These are phyloP conservation scores for Psittacula derbiana DNA, from an alignment of 2,797 vertebrate species.

Conservation along the genomic window DNA sequence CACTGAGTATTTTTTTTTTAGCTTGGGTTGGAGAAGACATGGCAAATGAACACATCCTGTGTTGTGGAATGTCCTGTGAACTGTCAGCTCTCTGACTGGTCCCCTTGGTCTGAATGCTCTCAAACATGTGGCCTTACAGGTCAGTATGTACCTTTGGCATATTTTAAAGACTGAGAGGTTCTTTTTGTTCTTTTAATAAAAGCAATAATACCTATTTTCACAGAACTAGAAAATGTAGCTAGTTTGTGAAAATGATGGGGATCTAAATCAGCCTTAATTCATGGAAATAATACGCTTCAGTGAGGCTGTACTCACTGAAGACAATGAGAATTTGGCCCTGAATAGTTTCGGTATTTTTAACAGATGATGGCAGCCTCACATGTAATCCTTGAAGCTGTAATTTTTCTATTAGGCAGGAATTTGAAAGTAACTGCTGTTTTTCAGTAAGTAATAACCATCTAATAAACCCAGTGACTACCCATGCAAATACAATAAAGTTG, in stretches of 20 bases:
- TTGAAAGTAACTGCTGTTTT: not conserved
- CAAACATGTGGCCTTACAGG: slow-evolving; percentile 92
- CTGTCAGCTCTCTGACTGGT: slow-evolving; percentile 96
- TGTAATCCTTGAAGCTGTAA: not conserved
- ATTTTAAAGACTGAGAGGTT: not conserved
- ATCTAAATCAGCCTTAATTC: not conserved
- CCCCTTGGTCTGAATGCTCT: slow-evolving; percentile 91
- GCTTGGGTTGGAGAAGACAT: slow-evolving; percentile 89
- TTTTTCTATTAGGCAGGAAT: not conserved
- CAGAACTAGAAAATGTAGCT: not conserved
- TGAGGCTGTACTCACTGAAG: not conserved
- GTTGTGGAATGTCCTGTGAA: slow-evolving; percentile 95
- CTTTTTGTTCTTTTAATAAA: not conserved
- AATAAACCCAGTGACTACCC: not conserved
- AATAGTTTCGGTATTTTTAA: not conserved
- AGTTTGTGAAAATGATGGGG: not conserved
- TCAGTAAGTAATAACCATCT: not conserved
- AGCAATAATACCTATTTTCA: not conserved
- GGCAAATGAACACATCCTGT: slow-evolving; percentile 94
- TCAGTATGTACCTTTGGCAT: slow-evolving; percentile 59
- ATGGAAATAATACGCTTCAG: not conserved
- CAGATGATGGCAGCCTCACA: not conserved
- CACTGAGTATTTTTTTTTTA: slow-evolving; percentile 49
- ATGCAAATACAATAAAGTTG: not conserved
- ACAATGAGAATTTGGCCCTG: not conserved